Evolutionary conservation across 2,797 vertebrate genomes (phyloP).

Genomic region (Rhadinocentrus ornatus): DNA sequence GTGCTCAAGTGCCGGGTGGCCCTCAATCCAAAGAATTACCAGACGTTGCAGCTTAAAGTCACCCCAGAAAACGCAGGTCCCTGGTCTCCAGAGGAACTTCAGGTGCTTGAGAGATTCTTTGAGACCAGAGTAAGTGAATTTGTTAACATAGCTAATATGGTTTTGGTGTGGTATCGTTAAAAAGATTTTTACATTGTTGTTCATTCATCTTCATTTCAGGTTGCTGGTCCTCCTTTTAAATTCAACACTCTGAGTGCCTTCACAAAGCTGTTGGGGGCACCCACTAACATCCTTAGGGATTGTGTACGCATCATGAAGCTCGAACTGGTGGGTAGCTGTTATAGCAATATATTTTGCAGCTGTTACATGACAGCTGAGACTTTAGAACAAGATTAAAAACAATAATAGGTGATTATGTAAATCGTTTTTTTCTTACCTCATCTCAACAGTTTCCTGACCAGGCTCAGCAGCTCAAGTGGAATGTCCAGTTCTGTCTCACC

Average conservation of each 20-base stretch:
- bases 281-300: conserved; percentile 96
- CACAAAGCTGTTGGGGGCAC: conserved; percentile 95
- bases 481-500: conserved; percentile 98
- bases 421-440: background rate
- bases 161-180: background rate
- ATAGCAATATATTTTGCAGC: too few species aligned
- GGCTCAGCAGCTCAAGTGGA: conserved; percentile 96
- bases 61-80: conserved; percentile 96
- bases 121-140: conserved; percentile 90
- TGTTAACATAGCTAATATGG: background rate
- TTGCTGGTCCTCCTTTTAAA: conserved; percentile 98
- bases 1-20: conserved; percentile 97
- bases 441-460: conserved; percentile 94
- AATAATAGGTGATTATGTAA: background rate
- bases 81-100: conserved; percentile 98
- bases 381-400: background rate
- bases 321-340: conserved; percentile 88
- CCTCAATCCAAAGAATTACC: conserved; percentile 97
- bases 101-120: conserved; percentile 98
- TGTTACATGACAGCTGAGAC: background rate
- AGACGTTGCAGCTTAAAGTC: conserved; percentile 98
- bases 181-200: background rate
- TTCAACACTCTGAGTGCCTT: conserved; percentile 99
- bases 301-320: conserved; percentile 99
- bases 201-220: conserved; percentile 74